Conservation (phyloP, 2,797 vertebrate genomes). For the Cephalopachus bancanus region DNA sequence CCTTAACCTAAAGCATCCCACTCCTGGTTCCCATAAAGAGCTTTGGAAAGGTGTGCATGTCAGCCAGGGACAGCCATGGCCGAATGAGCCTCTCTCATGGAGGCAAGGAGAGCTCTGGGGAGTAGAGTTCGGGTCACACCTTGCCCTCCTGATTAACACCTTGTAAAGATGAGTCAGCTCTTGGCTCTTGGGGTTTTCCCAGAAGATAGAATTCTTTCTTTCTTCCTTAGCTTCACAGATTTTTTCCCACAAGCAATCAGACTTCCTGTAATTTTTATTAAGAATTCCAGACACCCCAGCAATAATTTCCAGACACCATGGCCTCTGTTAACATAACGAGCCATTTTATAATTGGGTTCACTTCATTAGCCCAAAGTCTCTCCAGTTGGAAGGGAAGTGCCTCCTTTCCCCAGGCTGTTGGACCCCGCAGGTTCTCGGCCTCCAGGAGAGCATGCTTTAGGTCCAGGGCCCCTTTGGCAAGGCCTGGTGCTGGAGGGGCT, state of each 20-base stretch:
- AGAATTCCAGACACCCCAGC: slow-evolving; percentile 85
- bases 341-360: slow-evolving; percentile 81
- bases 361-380: slow-evolving; percentile 75
- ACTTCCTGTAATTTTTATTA: slow-evolving; percentile 84
- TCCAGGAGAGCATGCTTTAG: not conserved
- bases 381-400: slow-evolving; percentile 65
- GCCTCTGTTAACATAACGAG: slow-evolving; percentile 78
- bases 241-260: slow-evolving; percentile 80
- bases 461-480: slow-evolving; percentile 47
- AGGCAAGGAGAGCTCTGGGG: not conserved
- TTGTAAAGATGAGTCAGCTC: slow-evolving; percentile 76
- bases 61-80: not conserved
- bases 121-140: not conserved
- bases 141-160: slow-evolving; percentile 69
- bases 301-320: slow-evolving; percentile 83
- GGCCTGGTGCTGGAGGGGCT: not conserved
- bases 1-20: not conserved
- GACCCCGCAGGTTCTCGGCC: slow-evolving; percentile 1
- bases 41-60: not conserved
- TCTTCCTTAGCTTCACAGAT: slow-evolving; percentile 70
- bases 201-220: slow-evolving; percentile 77
- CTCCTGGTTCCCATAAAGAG: not conserved
- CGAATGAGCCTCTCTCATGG: not conserved
- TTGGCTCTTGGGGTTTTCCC: slow-evolving; percentile 78
- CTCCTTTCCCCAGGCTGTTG: slow-evolving; percentile 42